These are phyloP conservation scores for Alitta virens DNA, from an alignment of 2,888 invertebrate species.

Conservation along the genomic window DNA sequence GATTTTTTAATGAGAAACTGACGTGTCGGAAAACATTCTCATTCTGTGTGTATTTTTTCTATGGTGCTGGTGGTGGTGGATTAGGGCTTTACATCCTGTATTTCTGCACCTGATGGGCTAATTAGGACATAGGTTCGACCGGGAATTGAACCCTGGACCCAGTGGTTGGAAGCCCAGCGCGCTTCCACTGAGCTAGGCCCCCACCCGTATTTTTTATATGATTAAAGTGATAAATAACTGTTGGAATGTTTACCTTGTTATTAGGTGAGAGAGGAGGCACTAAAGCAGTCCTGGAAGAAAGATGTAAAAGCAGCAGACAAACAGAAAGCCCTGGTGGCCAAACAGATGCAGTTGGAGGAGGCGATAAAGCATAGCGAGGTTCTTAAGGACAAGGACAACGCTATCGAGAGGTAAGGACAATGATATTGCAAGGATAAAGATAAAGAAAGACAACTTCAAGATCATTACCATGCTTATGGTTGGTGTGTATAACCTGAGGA, in stretches of 20 bases:
- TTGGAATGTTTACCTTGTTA: neutral
- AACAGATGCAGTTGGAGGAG: conserved; percentile 38
- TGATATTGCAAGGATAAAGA: no score
- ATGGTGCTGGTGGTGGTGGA: no score
- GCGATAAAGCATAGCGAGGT: conserved; percentile 35
- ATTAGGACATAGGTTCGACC: no score
- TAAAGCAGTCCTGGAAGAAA: conserved; percentile 26
- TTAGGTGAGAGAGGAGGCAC: conserved; percentile 14
- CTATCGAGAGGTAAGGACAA: conserved; percentile 26
- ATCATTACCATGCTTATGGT: no score
- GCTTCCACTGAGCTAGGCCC: no score
- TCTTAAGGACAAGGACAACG: conserved; percentile 28
- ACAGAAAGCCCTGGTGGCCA: conserved; percentile 43
- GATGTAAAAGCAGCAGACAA: conserved; percentile 30
- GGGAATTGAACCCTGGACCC: no score
- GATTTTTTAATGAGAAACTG: neutral
- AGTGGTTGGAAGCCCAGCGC: no score
- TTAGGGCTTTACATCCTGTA: no score
- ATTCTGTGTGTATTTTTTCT: neutral
- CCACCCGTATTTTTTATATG: neutral
- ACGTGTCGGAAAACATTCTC: neutral
- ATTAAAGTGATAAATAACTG: neutral
- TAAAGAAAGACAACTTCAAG: no score
- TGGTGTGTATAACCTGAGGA: no score
- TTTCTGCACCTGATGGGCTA: no score